Percentiles rank a stretch among this genome's conserved stretches.
phyloP scores from a whole-genome alignment of 2,888 invertebrate genomes.

The Osmoderma eremita region DNA sequence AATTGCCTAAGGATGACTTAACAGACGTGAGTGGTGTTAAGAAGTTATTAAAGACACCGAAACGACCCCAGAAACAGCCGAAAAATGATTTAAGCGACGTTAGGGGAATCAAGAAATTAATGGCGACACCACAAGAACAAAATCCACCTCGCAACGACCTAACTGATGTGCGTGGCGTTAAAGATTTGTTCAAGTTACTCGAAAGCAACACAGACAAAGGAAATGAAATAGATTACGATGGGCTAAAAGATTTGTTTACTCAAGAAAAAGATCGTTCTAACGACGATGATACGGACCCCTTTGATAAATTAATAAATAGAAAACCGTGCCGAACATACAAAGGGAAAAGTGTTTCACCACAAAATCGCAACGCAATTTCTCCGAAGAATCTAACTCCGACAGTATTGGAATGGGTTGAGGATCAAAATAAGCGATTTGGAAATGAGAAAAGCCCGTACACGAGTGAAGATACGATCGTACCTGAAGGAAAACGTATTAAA shows the following conservation, averaged over 20 bases:
- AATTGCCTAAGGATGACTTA: slow-evolving; percentile 58
- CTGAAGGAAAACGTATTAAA: no score
- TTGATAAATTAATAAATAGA: slow-evolving; percentile 20
- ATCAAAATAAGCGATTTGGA: neutral
- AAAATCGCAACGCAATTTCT: neutral
- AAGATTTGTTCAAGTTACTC: slow-evolving; percentile 46
- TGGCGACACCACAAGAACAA: slow-evolving; percentile 44
- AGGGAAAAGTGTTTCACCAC: slow-evolving; percentile 9
- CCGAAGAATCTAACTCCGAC: neutral
- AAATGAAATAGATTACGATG: neutral
- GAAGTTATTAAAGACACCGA: slow-evolving; percentile 44
- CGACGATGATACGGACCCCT: slow-evolving; percentile 11
- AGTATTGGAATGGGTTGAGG: slow-evolving; percentile 7
- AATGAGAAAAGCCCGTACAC: neutral
- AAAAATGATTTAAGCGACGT: slow-evolving; percentile 59
- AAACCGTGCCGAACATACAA: slow-evolving; percentile 7
- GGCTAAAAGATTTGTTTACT: slow-evolving; percentile 5
- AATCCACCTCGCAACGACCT: slow-evolving; percentile 58
- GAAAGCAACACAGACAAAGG: neutral
- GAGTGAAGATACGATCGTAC: no score
- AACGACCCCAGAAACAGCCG: slow-evolving; percentile 55
- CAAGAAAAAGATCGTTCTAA: neutral
- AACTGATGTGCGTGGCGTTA: slow-evolving; percentile 59
- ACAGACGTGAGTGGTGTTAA: slow-evolving; percentile 51
- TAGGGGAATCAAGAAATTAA: slow-evolving; percentile 58